A percentile compares a stretch with the other conserved stretches of the same genome.
Evolutionary conservation across 2,888 invertebrate species (phyloP).

Genomic region (Noctua comes): DNA sequence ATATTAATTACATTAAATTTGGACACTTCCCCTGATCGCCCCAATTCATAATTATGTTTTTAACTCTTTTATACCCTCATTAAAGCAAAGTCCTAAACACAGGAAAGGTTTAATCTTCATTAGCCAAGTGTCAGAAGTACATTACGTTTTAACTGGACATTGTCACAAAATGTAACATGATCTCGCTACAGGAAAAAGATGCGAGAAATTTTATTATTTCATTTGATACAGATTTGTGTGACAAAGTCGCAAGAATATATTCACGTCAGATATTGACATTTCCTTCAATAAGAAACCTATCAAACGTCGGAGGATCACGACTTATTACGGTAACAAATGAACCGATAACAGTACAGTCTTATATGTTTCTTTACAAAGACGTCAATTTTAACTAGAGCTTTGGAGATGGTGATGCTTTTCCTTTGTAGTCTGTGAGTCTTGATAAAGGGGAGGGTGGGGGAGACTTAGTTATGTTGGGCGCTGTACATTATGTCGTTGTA

Average conservation of each 20-base stretch:
- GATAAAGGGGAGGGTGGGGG: slow-evolving; percentile 45
- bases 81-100: slow-evolving; percentile 55
- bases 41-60: slow-evolving; percentile 55
- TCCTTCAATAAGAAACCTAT: slow-evolving; percentile 79
- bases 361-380: slow-evolving; percentile 72
- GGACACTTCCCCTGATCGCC: slow-evolving; percentile 56
- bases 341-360: slow-evolving; percentile 77
- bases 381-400: slow-evolving; percentile 72
- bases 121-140: slow-evolving; percentile 50
- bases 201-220: slow-evolving; percentile 41
- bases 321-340: slow-evolving; percentile 84
- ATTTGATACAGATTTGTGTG: slow-evolving; percentile 52
- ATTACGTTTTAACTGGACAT: slow-evolving; percentile 34
- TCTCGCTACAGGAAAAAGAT: slow-evolving; percentile 20
- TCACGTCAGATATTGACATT: slow-evolving; percentile 70
- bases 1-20: slow-evolving; percentile 62
- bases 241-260: slow-evolving; percentile 61
- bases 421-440: slow-evolving; percentile 59
- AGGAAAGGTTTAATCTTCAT: slow-evolving; percentile 58
- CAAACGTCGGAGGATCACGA: slow-evolving; percentile 79
- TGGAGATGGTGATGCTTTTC: slow-evolving; percentile 48
- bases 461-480: slow-evolving; percentile 72
- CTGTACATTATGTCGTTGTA: slow-evolving; percentile 63
- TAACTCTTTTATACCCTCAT: slow-evolving; percentile 63
- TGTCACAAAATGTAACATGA: slow-evolving; percentile 52